phyloP scores from a whole-genome alignment of 2,888 invertebrate species.

The Lymantria dispar region DNA sequence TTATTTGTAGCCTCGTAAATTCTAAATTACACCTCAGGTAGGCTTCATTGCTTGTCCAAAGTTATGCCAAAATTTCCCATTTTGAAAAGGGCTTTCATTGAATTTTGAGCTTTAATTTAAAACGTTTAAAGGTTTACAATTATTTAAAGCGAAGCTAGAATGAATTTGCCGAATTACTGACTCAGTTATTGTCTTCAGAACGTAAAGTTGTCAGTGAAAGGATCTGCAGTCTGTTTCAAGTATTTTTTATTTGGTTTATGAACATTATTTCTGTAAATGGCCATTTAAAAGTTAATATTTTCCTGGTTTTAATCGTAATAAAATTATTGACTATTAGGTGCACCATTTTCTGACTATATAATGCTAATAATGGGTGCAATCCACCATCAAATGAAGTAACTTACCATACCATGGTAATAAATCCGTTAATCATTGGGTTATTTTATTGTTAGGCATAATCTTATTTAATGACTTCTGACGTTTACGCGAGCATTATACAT shows the following conservation, averaged over 20 bases:
- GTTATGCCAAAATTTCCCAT: neutral
- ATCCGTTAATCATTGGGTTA: no score
- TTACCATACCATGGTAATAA: no score
- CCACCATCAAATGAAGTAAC: no score
- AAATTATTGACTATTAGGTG: no score
- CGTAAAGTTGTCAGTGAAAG: conserved; percentile 57
- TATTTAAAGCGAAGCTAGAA: neutral
- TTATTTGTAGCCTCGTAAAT: conserved; percentile 35
- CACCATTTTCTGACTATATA: neutral
- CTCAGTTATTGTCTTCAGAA: conserved; percentile 53
- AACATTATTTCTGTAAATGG: no score
- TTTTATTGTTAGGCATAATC: no score
- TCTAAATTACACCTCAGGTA: conserved; percentile 29
- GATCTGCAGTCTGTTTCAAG: conserved; percentile 43
- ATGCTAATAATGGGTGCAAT: no score
- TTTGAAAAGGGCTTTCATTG: neutral
- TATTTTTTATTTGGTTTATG: conserved; percentile 13
- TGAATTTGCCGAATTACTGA: conserved; percentile 31
- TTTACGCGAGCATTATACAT: no score
- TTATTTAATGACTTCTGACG: no score
- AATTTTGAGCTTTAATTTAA: conserved; percentile 7
- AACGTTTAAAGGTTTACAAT: neutral
- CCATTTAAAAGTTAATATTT: no score
- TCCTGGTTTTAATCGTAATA: no score
- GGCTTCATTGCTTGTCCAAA: conserved; percentile 9